Evolutionary conservation across 1,140 invertebrate genomes (phyloP), one percentile per base, ranked within the genome.

Genomic region (Atta cephalotes): DNA sequence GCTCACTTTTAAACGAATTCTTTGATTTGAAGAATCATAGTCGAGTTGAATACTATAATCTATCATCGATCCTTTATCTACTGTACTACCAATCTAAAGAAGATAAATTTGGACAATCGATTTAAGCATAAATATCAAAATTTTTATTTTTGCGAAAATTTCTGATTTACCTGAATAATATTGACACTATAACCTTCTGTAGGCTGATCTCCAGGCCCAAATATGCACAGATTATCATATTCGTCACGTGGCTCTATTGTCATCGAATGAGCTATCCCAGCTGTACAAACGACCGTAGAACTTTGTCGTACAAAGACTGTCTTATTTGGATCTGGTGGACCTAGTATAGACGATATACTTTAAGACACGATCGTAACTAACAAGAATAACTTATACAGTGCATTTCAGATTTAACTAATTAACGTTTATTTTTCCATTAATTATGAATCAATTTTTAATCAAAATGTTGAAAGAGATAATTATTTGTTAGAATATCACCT

Each of bases 241-340:
- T 98, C 97, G 95, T 99, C 98, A 72, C 98, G 95, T 16, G 98
- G 98, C 94, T 99, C 98, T 89, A 99, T 97, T 92, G 97, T 97
- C 92, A 99, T 96, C 35, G 97, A 96, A 93, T 98, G 97, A 71
- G 97, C 96, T 58, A 97, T 95, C 82, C 97, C 96, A 68, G 97
- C 96, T 80, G 97, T 97, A 95, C 98, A 98, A 77, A 98, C 97
- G 39, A 98, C 97, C 4, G 98, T 98, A 60, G 98, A 98, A 91
- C 97, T 98, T 92, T 98, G 98, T 76, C 98, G 96, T 58, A 98
- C 97, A 91, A 99, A 98, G 7, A 97, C 96, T 39, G 98, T 98
- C 92, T 98, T 97, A 89, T 97, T 96, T 31, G 98, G 97, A 95
- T 98, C 98, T 62, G 98, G 97, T 18, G 97, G 96, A 63, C 98